Base-by-base conservation (phyloP, 2,113 vertebrate species). In the Microcebus murinus region DNA sequence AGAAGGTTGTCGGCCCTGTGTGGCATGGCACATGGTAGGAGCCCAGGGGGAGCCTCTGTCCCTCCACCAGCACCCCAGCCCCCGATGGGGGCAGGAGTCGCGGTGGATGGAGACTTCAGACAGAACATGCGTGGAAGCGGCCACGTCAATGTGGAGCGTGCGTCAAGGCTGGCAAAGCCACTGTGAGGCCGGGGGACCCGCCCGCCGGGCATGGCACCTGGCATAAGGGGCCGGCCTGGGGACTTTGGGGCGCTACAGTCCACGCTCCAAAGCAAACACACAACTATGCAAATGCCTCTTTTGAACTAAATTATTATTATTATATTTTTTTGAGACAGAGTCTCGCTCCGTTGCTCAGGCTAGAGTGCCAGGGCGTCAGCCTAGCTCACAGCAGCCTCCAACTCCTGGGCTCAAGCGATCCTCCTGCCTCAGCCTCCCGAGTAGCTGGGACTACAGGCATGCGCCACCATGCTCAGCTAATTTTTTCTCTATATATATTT, bases 101-200 rank as follows among this genome's bases (percentile, higher is more conserved):
- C 21, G 0, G 2, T 8, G 0, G 29, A 12, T 2, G 8, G 31
- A 39, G 48, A 73, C 1, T 1, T 0, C 7, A n/a, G 20, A 2
- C 23, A 59, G 3, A 10, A 11, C 8, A 13, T 4, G 23, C 13
- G 0, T 1, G 7, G 27, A 52, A 61, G 50, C 0, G 4, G 55
- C 21, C 48, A 15, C 20, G 4, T 36, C 12, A 12, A 20, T 0
- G 34, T 6, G 70, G 27, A 34, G n/a, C 14, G 1, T 1, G 3
- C 0, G 13, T 25, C 9, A 4, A 3, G 50, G 13, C 1, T 31
- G 82, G 29, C 4, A 18, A 77, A 34, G 71, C 67, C n/a, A 0
- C 39, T 25, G 48, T 0, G 0, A 20, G 50, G 55, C 86, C 68
- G 29, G 18, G 68, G 5, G 76, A 63, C 59, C 55, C 13, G 8